Evolutionary conservation across 2,797 vertebrate genomes (phyloP).

Genomic region (Fistularia commersonii): DNA sequence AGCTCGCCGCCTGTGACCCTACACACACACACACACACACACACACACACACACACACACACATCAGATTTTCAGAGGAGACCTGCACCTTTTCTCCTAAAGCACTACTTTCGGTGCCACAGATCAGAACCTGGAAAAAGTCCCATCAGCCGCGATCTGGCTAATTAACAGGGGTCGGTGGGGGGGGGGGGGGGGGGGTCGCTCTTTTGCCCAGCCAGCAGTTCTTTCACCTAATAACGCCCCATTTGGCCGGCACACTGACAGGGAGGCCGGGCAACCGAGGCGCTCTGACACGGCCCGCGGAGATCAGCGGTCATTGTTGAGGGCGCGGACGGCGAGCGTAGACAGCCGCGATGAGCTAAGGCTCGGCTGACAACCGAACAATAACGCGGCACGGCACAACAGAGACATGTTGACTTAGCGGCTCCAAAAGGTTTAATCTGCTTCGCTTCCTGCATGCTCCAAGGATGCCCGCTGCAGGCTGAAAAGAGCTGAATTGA

Average conservation of each 20-base stretch:
- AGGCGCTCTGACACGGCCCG: slow-evolving; percentile 41
- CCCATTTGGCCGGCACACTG: slow-evolving; percentile 32
- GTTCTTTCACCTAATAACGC: slow-evolving; percentile 50
- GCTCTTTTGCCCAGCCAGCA: slow-evolving; percentile 49
- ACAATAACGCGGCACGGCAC: slow-evolving; percentile 64
- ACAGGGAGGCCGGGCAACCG: slow-evolving; percentile 31
- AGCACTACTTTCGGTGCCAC: slow-evolving; percentile 46
- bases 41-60: slow-evolving; percentile 15
- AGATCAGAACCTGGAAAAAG: slow-evolving; percentile 40
- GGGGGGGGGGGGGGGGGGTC: too few relatives aligned
- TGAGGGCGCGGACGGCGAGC: slow-evolving; percentile 39
- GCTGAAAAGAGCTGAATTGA: slow-evolving; percentile 40
- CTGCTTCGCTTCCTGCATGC: slow-evolving; percentile 69
- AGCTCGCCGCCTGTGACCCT: slow-evolving; percentile 6
- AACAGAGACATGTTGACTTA: slow-evolving; percentile 73
- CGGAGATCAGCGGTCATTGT: slow-evolving; percentile 64
- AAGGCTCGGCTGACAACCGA: slow-evolving; percentile 67
- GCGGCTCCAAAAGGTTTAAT: slow-evolving; percentile 66
- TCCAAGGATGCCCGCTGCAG: slow-evolving; percentile 54
- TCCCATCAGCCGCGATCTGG: slow-evolving; percentile 40
- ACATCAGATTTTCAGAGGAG: slow-evolving; percentile 37
- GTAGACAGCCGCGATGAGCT: slow-evolving; percentile 45
- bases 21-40: slow-evolving; percentile 18
- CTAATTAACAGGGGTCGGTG: slow-evolving; percentile 35
- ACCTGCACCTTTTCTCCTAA: slow-evolving; percentile 22